Evolutionary conservation across 1,140 invertebrate genomes (phyloP).

Genomic region (Adelges cooleyi): DNA sequence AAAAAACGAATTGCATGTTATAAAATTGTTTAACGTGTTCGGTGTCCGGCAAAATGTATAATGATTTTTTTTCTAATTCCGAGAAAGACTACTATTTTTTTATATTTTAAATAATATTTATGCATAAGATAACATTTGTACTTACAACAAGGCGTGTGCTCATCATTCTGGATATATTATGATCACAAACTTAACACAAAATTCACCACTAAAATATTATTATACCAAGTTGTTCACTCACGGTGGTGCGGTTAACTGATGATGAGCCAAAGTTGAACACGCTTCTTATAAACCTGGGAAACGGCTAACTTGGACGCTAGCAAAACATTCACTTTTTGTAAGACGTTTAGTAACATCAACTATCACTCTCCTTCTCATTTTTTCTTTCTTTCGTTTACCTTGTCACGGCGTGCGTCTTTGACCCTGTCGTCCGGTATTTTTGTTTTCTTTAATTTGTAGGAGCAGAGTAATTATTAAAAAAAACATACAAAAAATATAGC

Average conservation of each 20-base stretch:
- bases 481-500: no score
- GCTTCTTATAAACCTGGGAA: constrained; percentile 20
- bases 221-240: background rate
- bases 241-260: constrained; percentile 15
- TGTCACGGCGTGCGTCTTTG: constrained; percentile 6
- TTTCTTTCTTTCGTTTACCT: constrained; percentile 19
- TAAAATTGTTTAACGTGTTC: no score
- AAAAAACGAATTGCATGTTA: no score
- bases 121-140: no score
- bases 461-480: no score
- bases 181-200: background rate
- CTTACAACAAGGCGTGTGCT: background rate
- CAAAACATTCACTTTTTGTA: constrained; percentile 26
- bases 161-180: constrained; percentile 13
- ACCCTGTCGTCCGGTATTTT: background rate
- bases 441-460: no score
- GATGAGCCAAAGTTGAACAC: constrained; percentile 10
- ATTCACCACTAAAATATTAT: background rate
- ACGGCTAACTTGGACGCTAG: constrained; percentile 1
- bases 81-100: no score
- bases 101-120: no score
- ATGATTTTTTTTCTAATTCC: no score
- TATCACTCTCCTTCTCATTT: constrained; percentile 18
- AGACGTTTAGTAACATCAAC: constrained; percentile 16
- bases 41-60: no score